phyloP scores from a whole-genome alignment of 2,888 invertebrate genomes.

The Lottia scabra region DNA sequence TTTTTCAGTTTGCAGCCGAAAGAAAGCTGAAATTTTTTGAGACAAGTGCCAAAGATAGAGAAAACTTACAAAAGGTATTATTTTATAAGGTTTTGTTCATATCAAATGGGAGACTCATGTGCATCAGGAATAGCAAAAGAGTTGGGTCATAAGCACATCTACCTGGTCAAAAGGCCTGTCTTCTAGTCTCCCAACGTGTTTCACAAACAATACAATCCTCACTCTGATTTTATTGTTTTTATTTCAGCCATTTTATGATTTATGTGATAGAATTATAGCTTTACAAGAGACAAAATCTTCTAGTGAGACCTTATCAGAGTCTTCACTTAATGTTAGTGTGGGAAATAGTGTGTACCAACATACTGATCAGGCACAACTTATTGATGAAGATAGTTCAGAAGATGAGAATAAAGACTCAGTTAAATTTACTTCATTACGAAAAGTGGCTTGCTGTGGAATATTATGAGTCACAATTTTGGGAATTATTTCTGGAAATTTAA shows the following conservation, averaged over 20 bases:
- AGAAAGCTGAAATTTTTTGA: slow-evolving; percentile 53
- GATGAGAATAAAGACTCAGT: background rate
- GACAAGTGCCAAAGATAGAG: slow-evolving; percentile 54
- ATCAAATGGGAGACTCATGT: too few species aligned
- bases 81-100: too few species aligned
- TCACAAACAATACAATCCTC: too few species aligned
- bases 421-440: background rate
- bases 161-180: too few species aligned
- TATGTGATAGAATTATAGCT: slow-evolving; percentile 32
- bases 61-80: slow-evolving; percentile 54
- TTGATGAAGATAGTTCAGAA: slow-evolving; percentile 5
- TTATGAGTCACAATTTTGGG: slow-evolving; percentile 2
- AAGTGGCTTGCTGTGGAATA: slow-evolving; percentile 9
- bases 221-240: background rate
- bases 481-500: too few species aligned
- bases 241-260: slow-evolving; percentile 26
- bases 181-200: too few species aligned
- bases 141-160: too few species aligned
- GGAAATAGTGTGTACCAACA: slow-evolving; percentile 4
- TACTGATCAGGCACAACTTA: slow-evolving; percentile 9
- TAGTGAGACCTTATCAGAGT: background rate
- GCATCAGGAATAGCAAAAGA: too few species aligned
- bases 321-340: background rate
- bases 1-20: slow-evolving; percentile 54
- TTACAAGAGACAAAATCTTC: slow-evolving; percentile 17